Conservation (phyloP, 2,888 invertebrate species). For the Pyrgus malvae region DNA sequence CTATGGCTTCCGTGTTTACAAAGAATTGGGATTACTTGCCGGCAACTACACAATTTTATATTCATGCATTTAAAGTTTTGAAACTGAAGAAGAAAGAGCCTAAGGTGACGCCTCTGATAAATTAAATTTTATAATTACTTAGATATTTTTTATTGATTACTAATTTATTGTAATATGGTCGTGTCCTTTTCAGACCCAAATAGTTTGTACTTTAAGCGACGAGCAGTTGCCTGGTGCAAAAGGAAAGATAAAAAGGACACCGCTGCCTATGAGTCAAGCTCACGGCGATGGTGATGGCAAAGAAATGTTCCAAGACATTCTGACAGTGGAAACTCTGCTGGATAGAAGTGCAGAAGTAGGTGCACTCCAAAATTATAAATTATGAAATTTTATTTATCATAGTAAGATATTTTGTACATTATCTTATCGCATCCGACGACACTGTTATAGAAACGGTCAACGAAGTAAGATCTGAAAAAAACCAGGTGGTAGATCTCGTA, state of each 20-base stretch:
- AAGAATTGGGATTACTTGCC: conserved; percentile 78
- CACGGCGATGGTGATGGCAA: conserved; percentile 62
- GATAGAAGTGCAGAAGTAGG: conserved; percentile 41
- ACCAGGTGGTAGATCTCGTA: no score
- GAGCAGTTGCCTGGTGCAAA: conserved; percentile 52
- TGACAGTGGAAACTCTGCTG: conserved; percentile 48
- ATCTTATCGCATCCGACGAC: no score
- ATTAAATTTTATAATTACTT: neutral
- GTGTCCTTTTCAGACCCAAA: conserved; percentile 57
- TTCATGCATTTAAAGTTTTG: conserved; percentile 84
- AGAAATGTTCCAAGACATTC: conserved; percentile 52
- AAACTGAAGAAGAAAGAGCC: conserved; percentile 70
- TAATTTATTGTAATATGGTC: neutral
- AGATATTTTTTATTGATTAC: neutral
- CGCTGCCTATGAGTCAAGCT: conserved; percentile 46
- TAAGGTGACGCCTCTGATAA: conserved; percentile 48
- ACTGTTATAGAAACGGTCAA: neutral
- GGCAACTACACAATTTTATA: conserved; percentile 70
- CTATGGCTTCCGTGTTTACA: conserved; percentile 76
- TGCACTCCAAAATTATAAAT: neutral
- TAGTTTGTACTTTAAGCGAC: conserved; percentile 67
- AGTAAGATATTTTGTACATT: no score
- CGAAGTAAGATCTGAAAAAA: no score
- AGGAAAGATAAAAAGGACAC: conserved; percentile 45
- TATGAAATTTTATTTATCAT: neutral